Evolutionary conservation across 2,113 vertebrate species (phyloP).

Genomic region (Psittacula cyanocephala): DNA sequence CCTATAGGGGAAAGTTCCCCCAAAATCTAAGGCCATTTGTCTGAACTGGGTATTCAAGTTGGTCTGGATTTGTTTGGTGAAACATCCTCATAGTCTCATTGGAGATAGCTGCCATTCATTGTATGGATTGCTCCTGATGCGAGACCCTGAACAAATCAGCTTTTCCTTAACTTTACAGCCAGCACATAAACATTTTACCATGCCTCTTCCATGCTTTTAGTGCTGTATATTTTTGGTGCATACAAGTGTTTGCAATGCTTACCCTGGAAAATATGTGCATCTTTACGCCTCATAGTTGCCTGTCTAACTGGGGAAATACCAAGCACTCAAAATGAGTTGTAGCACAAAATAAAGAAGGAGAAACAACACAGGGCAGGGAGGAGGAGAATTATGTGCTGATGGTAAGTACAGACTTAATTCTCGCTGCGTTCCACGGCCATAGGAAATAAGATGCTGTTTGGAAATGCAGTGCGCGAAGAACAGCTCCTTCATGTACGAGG

Average conservation of each 20-base stretch:
- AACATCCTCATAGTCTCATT: background rate
- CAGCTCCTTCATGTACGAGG: background rate
- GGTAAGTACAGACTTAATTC: background rate
- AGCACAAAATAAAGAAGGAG: background rate
- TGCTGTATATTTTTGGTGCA: background rate
- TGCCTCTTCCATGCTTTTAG: background rate
- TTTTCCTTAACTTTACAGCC: background rate
- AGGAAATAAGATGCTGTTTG: background rate
- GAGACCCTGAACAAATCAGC: background rate
- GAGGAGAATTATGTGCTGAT: background rate
- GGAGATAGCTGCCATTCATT: background rate
- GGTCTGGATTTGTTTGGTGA: background rate
- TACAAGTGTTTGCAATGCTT: background rate
- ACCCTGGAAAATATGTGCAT: background rate
- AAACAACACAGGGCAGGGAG: background rate
- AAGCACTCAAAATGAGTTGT: background rate
- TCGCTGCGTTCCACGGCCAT: background rate
- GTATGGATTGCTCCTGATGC: background rate
- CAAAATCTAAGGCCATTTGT: background rate
- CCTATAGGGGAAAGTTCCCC: background rate
- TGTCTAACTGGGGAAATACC: background rate
- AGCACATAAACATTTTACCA: background rate
- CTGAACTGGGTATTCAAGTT: background rate
- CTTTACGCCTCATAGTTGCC: background rate
- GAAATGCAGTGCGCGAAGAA: background rate